Base-by-base conservation (phyloP, 2,888 invertebrate species). In the Polyommatus icarus region DNA sequence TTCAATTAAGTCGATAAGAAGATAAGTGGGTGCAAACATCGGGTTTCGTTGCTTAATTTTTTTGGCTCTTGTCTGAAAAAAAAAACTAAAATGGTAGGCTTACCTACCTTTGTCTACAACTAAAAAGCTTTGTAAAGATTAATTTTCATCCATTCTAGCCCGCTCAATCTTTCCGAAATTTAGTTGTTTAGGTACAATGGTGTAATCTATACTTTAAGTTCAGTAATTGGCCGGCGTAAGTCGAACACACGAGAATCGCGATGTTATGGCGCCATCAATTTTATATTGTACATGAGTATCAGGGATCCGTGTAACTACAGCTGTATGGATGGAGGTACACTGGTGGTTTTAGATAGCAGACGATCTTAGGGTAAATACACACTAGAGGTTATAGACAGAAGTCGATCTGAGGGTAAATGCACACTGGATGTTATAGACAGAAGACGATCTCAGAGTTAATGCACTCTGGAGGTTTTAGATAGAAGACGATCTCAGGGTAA, bases 1-100 rank as follows among this genome's bases (percentile, higher is more conserved):
- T 92, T 91, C 88, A 92, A 91, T 92, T 90, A 90, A 90, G 85
- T 82, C 83, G 90, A 92, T 92, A 91, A 90, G 86, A 85, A 87
- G 88, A 90, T 91, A 90, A 91, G 86, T 86, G 85, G 87, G 83
- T 87, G 87, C 89, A 89, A 91, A 90, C 85, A 85, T 86, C 84
- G 84, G 83, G 83, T 84, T 86, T 81, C 78, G 77, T 80, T 76
- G 79, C 79, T 78, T 84, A 29, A 46, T 24, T 20, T 73, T 73
- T 84, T 84, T 83, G 77, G 77, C 76, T 78, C 73, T 79, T 76
- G 57, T 79, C 80, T 77, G 78, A 20, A 71, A 76, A 24, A 24
- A 24, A 57, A 73, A 36, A 75, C 8, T 7, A 50, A 73, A 73
- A 54, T 75, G 75, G 54, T 29, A 15, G 24, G 29, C 4, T 12